Evolutionary conservation across 2,888 invertebrate species (phyloP).

Genomic region (Athalia cordata): DNA sequence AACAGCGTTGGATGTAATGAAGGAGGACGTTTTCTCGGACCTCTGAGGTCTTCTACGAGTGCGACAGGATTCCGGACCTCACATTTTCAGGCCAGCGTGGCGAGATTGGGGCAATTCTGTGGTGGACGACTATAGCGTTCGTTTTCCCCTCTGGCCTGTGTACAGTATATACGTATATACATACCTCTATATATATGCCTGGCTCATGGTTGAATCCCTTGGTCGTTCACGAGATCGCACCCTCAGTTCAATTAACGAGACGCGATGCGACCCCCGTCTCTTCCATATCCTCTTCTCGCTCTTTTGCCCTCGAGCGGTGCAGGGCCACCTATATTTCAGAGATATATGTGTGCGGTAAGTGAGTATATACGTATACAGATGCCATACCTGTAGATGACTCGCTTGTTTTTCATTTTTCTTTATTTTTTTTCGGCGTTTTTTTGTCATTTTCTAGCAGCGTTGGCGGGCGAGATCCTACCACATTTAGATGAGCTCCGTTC

Average conservation of each 20-base stretch:
- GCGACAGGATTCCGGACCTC: constrained; percentile 35
- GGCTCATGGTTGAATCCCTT: constrained; percentile 43
- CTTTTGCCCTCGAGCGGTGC: constrained; percentile 21
- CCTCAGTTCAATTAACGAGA: constrained; percentile 61
- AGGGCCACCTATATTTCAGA: constrained; percentile 1
- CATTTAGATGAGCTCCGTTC: constrained; percentile 35
- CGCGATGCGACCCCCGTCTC: constrained; percentile 53
- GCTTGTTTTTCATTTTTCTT: not conserved
- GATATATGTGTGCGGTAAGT: not conserved
- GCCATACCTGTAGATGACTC: not conserved
- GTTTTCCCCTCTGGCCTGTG: constrained; percentile 37
- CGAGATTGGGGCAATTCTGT: constrained; percentile 61
- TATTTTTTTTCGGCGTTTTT: not conserved
- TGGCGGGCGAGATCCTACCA: constrained; percentile 11
- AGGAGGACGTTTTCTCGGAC: constrained; percentile 31
- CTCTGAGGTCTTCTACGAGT: constrained; percentile 37
- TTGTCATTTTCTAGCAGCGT: constrained; percentile 17
- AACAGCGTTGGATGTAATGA: constrained; percentile 6
- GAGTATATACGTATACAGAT: not conserved
- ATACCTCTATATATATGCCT: constrained; percentile 1
- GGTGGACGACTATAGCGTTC: constrained; percentile 60
- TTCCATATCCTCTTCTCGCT: constrained; percentile 37
- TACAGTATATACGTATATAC: not conserved
- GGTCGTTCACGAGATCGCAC: constrained; percentile 56
- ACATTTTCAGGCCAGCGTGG: constrained; percentile 46